Evolutionary conservation across 1,140 invertebrate species (phyloP), one percentile per base, ranked within the genome.

Genomic region (Tyrophagus putrescentiae): DNA sequence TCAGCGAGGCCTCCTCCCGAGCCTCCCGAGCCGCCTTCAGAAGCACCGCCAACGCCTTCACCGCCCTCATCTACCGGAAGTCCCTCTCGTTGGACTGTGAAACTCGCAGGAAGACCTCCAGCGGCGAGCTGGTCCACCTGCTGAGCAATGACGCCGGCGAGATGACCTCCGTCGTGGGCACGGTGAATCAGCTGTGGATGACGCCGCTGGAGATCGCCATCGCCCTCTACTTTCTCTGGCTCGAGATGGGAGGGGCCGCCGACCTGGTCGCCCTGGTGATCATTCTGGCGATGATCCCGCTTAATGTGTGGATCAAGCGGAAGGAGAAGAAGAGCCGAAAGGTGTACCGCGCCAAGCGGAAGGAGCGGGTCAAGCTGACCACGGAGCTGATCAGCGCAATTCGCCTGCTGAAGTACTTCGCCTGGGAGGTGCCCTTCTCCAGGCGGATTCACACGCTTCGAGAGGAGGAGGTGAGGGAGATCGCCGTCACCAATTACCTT

Each of bases 381-480:
- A 94, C 90, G 68, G 92, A 96, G 79, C 82, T 95, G 56, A 76
- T 96, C 21, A 87, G 84, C 70, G 90, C 89, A 45, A 93, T 96
- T 13, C 18, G 65, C 57, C 61, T 67, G 7, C 36, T 67, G 23
- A 67, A 67, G 73, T 72, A 91, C 60, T 91, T 90, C 67, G 69
- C 67, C 0, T 70, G 69, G 69, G 69, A 70, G 53, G 21, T 39
- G 9, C 65, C 69, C 0, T 70, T 69, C 50, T 57, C 61, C 11
- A 36, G 56, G 2, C 50, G 27, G 56, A 65, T 71, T 13, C 33
- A 53, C 11, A 18, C 36, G 4, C 63, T 70, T 13, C 45, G 69
- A 34, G n/a, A 60, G 3, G 33, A 56, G 9, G 69, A 70, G 58
- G 60, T 67, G 0, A 29, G 25, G 6, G 25, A 57, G 7, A 6